These are phyloP conservation scores for Cotesia vestalis DNA, from an alignment of 1,140 invertebrate genomes.

Conservation along the genomic window DNA sequence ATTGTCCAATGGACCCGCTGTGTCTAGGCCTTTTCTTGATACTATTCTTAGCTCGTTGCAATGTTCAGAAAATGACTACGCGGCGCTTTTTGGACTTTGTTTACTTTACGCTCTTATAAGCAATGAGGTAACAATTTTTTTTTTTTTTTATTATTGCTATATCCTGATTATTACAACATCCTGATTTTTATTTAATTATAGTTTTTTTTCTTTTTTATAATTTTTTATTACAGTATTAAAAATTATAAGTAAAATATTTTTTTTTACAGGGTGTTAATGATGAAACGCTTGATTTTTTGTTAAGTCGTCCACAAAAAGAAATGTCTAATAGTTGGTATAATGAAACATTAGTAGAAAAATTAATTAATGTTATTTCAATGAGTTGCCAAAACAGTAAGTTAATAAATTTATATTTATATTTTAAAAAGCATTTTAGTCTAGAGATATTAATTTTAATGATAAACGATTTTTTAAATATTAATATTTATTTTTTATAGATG, in stretches of 20 bases:
- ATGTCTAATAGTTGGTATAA: slow-evolving; percentile 72
- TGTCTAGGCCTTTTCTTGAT: slow-evolving; percentile 86
- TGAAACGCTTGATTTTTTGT: slow-evolving; percentile 76
- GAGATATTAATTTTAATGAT: slow-evolving; percentile 5
- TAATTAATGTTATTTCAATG: slow-evolving; percentile 81
- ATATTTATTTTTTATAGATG: slow-evolving; percentile 60
- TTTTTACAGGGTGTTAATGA: slow-evolving; percentile 74
- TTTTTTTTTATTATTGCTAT: too few species aligned
- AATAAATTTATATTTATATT: slow-evolving; percentile 17
- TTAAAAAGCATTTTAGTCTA: too few species aligned
- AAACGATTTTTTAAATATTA: neutral
- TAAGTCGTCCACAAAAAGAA: slow-evolving; percentile 64
- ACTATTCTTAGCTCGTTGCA: slow-evolving; percentile 85
- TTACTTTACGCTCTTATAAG: slow-evolving; percentile 92
- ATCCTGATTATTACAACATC: too few species aligned
- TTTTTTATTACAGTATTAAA: too few species aligned
- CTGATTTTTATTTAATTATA: too few species aligned
- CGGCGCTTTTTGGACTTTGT: slow-evolving; percentile 90
- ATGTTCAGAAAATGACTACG: slow-evolving; percentile 93
- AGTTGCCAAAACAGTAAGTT: slow-evolving; percentile 81
- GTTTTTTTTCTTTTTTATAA: slow-evolving; percentile 23
- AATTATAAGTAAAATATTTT: neutral
- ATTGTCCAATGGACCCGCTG: slow-evolving; percentile 62
- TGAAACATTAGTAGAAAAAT: slow-evolving; percentile 77
- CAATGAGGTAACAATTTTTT: slow-evolving; percentile 81